Evolutionary conservation across 2,888 invertebrate genomes (phyloP), one percentile per base, ranked within the genome.

Genomic region (Brenthis daphne): DNA sequence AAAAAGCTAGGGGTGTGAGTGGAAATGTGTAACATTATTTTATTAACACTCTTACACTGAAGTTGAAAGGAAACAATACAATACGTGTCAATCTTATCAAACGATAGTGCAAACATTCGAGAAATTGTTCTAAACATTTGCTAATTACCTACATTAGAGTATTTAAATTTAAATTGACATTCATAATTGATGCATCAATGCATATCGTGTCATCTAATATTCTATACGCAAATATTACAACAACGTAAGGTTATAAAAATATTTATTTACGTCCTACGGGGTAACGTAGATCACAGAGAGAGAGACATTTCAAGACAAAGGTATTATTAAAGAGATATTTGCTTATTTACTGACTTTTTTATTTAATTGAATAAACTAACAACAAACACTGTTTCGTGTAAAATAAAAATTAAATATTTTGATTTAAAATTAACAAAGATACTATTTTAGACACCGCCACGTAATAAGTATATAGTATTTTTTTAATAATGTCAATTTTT

Each of bases 161-260:
- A 60, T 67, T 67, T 33, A 78, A 79, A 77, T 80, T 81, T 76
- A 82, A 89, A 89, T 89, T 89, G 89, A 89, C 89, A 82, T 83
- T 82, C 76, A 78, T 89, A 89, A 89, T 89, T 89, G 89, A 86
- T 85, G 80, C 79, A 76, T 75, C 77, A 73, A 74, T 76, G 57
- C 64, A 55, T 60, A 64, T 56, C 29, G 69, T 67, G 54, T 56
- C 57, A 37, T 68, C 61, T 69, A 66, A 61, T 33, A 63, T 57
- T 56, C 55, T 72, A 64, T 29, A 47, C 47, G 43, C 51, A 51
- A 60, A 50, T 57, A 48, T 54, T 58, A 56, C 63, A 71, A 56
- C 63, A 71, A 73, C 67, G 60, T 63, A 67, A 66, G 67, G 61
- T 67, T 71, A 74, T 71, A 73, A 75, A 75, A 76, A 69, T 60